phyloP scores from a whole-genome alignment of 2,888 invertebrate species.

The Elmis aenea region DNA sequence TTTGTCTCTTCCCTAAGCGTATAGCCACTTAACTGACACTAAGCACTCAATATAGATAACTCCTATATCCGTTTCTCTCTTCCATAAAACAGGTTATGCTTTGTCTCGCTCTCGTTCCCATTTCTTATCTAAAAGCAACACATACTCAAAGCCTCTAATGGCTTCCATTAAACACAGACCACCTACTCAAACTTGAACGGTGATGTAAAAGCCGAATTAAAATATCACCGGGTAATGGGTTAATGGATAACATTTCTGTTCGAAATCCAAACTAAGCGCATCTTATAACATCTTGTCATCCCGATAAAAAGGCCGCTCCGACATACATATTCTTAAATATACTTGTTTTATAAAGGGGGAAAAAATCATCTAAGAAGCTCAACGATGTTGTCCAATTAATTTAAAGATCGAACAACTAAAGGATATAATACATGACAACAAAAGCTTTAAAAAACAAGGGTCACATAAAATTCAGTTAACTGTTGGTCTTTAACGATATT shows the following conservation, averaged over 20 bases:
- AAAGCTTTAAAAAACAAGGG: too few relatives aligned
- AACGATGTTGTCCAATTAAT: too few relatives aligned
- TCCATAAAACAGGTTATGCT: too few relatives aligned
- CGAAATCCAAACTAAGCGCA: conserved; percentile 18
- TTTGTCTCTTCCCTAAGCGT: conserved; percentile 24
- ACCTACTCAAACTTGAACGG: conserved; percentile 30
- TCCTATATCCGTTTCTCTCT: too few relatives aligned
- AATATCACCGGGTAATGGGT: conserved; percentile 33
- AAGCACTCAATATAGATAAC: conserved; percentile 30
- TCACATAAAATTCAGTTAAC: too few relatives aligned
- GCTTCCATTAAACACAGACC: conserved; percentile 34
- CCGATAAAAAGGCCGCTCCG: too few relatives aligned
- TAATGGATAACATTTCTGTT: conserved; percentile 25
- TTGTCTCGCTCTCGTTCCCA: conserved; percentile 12
- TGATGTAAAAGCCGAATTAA: conserved; percentile 34
- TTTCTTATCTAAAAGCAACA: conserved; percentile 20
- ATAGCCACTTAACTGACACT: conserved; percentile 29
- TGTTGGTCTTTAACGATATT: too few relatives aligned
- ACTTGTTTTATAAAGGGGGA: too few relatives aligned
- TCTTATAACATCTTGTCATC: conserved; percentile 16
- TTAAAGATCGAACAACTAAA: too few relatives aligned
- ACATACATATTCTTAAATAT: too few relatives aligned
- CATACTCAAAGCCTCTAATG: conserved; percentile 31
- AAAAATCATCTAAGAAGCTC: too few relatives aligned
- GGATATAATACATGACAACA: too few relatives aligned